Conservation (phyloP, 2,888 invertebrate genomes). For the Drosophila austrosaltans region DNA sequence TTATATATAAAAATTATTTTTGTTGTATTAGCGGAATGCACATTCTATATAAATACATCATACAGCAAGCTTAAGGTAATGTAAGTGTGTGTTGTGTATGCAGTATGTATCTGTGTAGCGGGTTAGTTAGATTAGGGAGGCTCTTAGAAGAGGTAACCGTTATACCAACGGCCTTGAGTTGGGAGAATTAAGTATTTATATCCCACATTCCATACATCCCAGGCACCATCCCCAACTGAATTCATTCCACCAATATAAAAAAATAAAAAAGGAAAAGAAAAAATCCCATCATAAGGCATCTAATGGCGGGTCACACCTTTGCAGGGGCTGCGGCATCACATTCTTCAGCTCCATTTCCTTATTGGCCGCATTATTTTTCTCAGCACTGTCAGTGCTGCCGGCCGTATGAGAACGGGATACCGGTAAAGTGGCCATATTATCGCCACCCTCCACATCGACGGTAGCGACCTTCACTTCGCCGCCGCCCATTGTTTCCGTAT, state of each 20-base stretch:
- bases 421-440: constrained; percentile 95
- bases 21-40: background rate
- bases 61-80: background rate
- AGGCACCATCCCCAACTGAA: background rate
- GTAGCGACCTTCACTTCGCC: constrained; percentile 94
- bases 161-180: constrained; percentile 2
- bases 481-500: constrained; percentile 85
- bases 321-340: constrained; percentile 92
- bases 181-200: background rate
- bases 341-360: constrained; percentile 95
- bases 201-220: background rate
- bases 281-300: background rate
- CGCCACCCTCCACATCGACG: constrained; percentile 93
- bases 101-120: background rate
- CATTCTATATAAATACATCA: background rate
- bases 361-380: constrained; percentile 92
- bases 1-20: background rate
- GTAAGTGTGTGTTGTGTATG: background rate
- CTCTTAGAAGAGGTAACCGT: background rate
- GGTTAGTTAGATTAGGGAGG: background rate
- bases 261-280: no score
- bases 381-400: constrained; percentile 89
- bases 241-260: constrained; percentile 14
- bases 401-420: constrained; percentile 89
- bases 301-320: constrained; percentile 87